Base-by-base conservation (phyloP, 1,140 invertebrate genomes). In the Mesaphorura yosii region DNA sequence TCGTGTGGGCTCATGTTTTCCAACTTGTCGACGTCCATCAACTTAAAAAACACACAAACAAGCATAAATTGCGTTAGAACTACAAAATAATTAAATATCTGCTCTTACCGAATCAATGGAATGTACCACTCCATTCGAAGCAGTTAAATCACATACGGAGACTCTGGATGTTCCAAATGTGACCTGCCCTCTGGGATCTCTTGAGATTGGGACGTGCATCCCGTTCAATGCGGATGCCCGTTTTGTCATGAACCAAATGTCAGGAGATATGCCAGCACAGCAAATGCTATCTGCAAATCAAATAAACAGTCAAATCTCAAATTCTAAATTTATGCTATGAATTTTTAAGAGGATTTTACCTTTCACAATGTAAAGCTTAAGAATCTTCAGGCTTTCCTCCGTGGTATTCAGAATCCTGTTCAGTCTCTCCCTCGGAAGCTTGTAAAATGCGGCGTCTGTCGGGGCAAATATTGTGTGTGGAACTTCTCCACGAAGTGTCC, bases 61-160 rank as follows among this genome's bases (percentile, higher is more conserved):
- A n/a, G n/a, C n/a, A n/a, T n/a, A n/a, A n/a, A n/a, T n/a, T n/a
- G n/a, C n/a, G n/a, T n/a, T n/a, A n/a, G n/a, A n/a, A n/a, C n/a
- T n/a, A n/a, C n/a, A n/a, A n/a, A n/a, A n/a, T n/a, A n/a, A n/a
- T n/a, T n/a, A n/a, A n/a, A n/a, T n/a, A n/a, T n/a, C n/a, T n/a
- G n/a, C n/a, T n/a, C n/a, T 20, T 37, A 76, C 70, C 58, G 70
- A 69, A 62, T 78, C 76, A 44, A 79, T 72, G 40, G 74, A 72
- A 62, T 79, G 77, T 2, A 79, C 62, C 28, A 79, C 71, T 38
- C 78, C 78, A 65, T 79, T 79, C 14, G 69, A 72, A 40, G 76
- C 74, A 49, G 76, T 67, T 41, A 73, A 67, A 66, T 79, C 76
- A 65, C 78, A 79, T 58, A 74, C 71, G 17, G 70, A 74, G 17